Evolutionary conservation across 2,888 invertebrate species (phyloP).

Genomic region (Dynastes grantii): DNA sequence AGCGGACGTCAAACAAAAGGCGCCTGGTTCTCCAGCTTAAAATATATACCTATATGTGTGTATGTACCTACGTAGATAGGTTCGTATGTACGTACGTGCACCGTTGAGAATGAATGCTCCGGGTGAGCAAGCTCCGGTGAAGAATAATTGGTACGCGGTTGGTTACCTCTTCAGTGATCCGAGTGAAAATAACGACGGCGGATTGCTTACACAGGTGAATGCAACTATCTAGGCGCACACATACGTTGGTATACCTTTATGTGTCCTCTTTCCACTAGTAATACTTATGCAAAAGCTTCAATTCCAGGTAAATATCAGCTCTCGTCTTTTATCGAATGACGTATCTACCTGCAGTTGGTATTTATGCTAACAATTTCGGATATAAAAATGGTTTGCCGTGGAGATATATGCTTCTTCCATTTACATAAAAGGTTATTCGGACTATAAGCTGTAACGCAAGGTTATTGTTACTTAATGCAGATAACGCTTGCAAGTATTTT

Average conservation of each 20-base stretch:
- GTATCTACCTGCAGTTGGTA: neutral
- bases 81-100: conserved; percentile 17
- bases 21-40: conserved; percentile 54
- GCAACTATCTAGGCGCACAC: conserved; percentile 6
- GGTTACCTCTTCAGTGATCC: conserved; percentile 68
- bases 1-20: conserved; percentile 51
- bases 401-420: no score
- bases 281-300: no score
- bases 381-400: no score
- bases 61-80: conserved; percentile 26
- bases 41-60: conserved; percentile 42
- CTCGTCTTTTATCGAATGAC: neutral
- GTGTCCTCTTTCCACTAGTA: no score
- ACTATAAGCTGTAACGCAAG: no score
- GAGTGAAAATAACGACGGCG: conserved; percentile 70
- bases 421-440: no score
- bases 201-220: conserved; percentile 59
- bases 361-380: no score
- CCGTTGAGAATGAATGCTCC: conserved; percentile 56
- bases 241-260: neutral
- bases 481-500: no score
- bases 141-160: conserved; percentile 69
- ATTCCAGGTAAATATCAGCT: no score
- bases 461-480: no score
- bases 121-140: conserved; percentile 64